Base-by-base conservation (phyloP, 2,888 invertebrate genomes). In the Criorhina ranunculi region DNA sequence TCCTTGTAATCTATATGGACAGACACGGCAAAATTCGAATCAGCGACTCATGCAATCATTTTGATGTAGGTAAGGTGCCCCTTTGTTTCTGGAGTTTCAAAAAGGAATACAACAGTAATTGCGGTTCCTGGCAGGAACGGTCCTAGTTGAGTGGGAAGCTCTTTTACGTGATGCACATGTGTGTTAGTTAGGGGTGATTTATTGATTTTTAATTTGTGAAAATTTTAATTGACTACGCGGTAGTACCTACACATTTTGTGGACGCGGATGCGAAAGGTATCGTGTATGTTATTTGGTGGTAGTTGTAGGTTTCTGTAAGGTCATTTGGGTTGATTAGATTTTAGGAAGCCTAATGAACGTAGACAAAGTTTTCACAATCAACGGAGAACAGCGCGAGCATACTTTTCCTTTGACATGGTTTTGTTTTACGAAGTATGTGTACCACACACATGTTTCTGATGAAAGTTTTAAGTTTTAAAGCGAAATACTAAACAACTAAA, bases 201-300 rank as follows among this genome's bases (percentile, higher is more conserved):
- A 76, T 81, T 67, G 81, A 55, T 81, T 81, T 81, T 81, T 55
- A 19, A 76, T 69, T 62, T 75, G 37, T 19, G 57, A 46, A 70
- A 19, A 64, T 37, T 49, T 19, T 24, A 49, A 9, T 57, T 4
- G 40, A 7, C 49, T 31, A 33, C 31, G 31, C n/a, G 31, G 31
- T n/a, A n/a, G n/a, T n/a, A n/a, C n/a, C n/a, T n/a, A n/a, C n/a
- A n/a, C n/a, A 53, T 31, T 31, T 53, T 7, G 6, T 31, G 17
- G 19, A 46, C 19, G 19, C 8, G 46, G 9, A 7, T 46, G 9
- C 17, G 17, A 46, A 19, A 4, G 19, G 46, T 4, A 4, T 11
- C 9, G 5, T 46, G 40, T 12, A 12, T 24, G 24, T n/a, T n/a
- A n/a, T n/a, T n/a, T 24, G 24, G 24, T 24, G 24, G 42, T 42